Percentiles rank a stretch among this genome's conserved stretches.
phyloP scores from a whole-genome alignment of 2,113 vertebrate genomes.

The Calcarius ornatus region DNA sequence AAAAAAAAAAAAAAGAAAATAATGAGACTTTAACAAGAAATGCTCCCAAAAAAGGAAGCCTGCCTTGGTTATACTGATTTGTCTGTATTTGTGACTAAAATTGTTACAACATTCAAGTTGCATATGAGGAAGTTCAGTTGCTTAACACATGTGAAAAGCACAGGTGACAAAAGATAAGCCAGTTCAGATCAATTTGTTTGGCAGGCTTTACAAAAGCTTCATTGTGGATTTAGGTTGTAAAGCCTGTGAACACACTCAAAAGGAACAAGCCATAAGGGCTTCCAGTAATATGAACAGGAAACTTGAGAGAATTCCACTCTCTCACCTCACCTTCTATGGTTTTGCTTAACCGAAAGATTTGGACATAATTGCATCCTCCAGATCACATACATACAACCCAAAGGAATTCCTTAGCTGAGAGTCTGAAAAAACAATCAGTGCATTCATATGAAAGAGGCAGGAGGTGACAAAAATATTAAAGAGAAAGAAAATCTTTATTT shows the following conservation, averaged over 20 bases:
- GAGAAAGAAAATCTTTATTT: not conserved
- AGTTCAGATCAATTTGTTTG: not conserved
- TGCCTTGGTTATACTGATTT: not conserved
- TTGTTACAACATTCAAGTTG: not conserved
- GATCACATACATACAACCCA: not conserved
- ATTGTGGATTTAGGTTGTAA: not conserved
- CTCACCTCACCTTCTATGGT: not conserved
- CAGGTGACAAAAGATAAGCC: not conserved
- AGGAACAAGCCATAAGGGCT: not conserved
- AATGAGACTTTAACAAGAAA: not conserved
- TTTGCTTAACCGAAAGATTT: not conserved
- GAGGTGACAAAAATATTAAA: not conserved
- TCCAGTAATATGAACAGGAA: not conserved
- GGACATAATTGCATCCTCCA: not conserved
- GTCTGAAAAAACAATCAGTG: not conserved
- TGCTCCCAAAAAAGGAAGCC: not conserved
- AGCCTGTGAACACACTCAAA: not conserved
- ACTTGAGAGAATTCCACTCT: not conserved
- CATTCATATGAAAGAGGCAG: not conserved
- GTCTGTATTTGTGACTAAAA: not conserved
- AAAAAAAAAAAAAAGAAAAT: no score
- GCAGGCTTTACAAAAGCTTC: not conserved
- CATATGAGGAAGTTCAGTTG: not conserved
- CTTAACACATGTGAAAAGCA: not conserved
- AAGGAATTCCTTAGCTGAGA: not conserved